phyloP scores from a whole-genome alignment of 2,888 invertebrate genomes.

The Patella caerulea region DNA sequence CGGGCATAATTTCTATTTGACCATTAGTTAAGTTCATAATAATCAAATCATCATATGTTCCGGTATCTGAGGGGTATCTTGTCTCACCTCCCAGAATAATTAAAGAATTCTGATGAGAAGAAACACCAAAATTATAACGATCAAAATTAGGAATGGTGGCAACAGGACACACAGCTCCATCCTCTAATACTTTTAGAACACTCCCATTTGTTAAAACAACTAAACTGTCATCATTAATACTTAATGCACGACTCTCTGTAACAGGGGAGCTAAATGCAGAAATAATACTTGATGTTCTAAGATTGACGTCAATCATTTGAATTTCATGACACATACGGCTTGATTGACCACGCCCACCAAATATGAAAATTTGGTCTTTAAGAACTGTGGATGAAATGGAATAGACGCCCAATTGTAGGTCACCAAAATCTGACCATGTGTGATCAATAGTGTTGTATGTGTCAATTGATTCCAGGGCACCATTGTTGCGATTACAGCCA shows the following conservation, averaged over 20 bases:
- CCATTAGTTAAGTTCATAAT: slow-evolving; percentile 34
- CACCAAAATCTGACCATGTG: slow-evolving; percentile 35
- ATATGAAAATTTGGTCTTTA: slow-evolving; percentile 40
- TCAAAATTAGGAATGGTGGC: slow-evolving; percentile 43
- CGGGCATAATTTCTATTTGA: slow-evolving; percentile 29
- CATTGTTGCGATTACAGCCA: slow-evolving; percentile 42
- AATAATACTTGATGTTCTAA: slow-evolving; percentile 36
- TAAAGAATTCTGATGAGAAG: slow-evolving; percentile 28
- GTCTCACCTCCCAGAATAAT: slow-evolving; percentile 43
- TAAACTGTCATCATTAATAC: slow-evolving; percentile 36
- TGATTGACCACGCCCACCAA: slow-evolving; percentile 42
- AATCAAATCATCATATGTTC: slow-evolving; percentile 41
- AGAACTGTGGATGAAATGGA: slow-evolving; percentile 40
- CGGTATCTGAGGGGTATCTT: slow-evolving; percentile 41
- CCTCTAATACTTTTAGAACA: slow-evolving; percentile 40
- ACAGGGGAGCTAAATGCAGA: slow-evolving; percentile 37
- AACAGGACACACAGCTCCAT: slow-evolving; percentile 34
- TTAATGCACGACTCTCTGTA: slow-evolving; percentile 40
- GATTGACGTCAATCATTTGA: slow-evolving; percentile 38
- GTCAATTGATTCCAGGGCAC: slow-evolving; percentile 35
- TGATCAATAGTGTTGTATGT: slow-evolving; percentile 35
- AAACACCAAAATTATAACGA: slow-evolving; percentile 44
- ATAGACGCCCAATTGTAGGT: slow-evolving; percentile 41
- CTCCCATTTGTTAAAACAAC: slow-evolving; percentile 39
- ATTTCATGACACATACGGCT: slow-evolving; percentile 39